A percentile compares a stretch with the other conserved stretches of the same genome.
Evolutionary conservation across 1,140 invertebrate genomes (phyloP).

Genomic region (Ericerus pela): DNA sequence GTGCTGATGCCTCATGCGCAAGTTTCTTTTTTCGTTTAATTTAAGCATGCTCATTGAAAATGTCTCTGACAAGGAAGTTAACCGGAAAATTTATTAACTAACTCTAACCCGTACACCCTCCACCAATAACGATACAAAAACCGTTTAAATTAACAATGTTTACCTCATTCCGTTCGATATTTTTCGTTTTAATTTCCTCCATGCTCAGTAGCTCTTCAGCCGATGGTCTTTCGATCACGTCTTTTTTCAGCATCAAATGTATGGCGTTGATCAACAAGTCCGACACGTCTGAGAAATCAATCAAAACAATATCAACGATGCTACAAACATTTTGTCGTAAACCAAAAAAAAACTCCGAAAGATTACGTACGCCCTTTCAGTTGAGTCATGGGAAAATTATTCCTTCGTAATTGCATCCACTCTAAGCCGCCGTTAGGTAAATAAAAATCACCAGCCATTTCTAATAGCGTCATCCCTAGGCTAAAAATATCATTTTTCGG

Average conservation of each 20-base stretch:
- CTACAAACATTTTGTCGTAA: too few species aligned
- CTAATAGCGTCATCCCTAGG: conserved; percentile 1
- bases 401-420: neutral
- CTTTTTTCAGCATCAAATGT: neutral
- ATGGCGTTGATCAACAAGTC: neutral
- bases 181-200: neutral
- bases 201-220: neutral
- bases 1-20: too few species aligned
- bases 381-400: neutral
- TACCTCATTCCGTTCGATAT: neutral
- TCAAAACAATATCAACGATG: neutral
- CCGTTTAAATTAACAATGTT: too few species aligned
- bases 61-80: too few species aligned
- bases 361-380: conserved; percentile 3
- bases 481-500: conserved; percentile 1
- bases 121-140: too few species aligned
- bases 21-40: too few species aligned
- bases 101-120: too few species aligned
- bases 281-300: neutral
- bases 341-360: neutral
- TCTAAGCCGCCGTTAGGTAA: neutral
- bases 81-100: too few species aligned
- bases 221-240: neutral
- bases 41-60: too few species aligned
- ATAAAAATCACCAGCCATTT: conserved; percentile 5